A percentile compares a stretch with the other conserved stretches of the same genome.
Conservation (phyloP, 2,113 vertebrate genomes). For the Amphiprion percula region DNA sequence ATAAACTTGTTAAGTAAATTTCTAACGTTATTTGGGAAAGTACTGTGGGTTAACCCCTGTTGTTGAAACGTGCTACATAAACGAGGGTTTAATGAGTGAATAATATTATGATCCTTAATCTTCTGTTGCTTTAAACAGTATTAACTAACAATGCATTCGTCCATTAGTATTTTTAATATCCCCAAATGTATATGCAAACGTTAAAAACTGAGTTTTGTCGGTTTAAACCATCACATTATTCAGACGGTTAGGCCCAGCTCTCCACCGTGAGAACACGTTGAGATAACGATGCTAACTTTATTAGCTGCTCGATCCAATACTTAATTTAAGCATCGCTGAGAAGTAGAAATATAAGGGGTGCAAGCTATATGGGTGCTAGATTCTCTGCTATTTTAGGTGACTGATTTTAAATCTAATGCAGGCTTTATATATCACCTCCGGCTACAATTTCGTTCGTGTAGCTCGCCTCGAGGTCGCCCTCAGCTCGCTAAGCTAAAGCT, state of each 20-base stretch:
- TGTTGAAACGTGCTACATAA: no score
- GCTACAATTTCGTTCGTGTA: background rate
- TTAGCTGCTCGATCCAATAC: background rate
- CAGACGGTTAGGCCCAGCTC: constrained; percentile 5
- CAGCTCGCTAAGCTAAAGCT: constrained; percentile 33
- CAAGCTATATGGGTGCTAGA: accelerated
- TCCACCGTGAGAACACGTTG: background rate
- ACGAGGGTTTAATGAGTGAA: no score
- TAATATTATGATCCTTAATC: no score
- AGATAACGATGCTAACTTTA: background rate
- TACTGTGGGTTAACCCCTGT: no score
- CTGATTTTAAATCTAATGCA: accelerated
- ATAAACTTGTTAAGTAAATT: no score
- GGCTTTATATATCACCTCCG: no score
- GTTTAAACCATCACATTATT: background rate
- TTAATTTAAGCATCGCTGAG: background rate
- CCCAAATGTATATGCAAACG: no score
- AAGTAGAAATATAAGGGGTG: accelerated
- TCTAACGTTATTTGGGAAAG: no score
- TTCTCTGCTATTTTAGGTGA: accelerated
- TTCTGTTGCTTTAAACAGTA: no score
- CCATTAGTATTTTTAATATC: no score
- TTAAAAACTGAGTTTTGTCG: no score
- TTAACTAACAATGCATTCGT: no score
- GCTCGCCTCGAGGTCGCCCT: constrained; percentile 55